Conservation (phyloP, 2,888 invertebrate species). For the Allygus modestus region DNA sequence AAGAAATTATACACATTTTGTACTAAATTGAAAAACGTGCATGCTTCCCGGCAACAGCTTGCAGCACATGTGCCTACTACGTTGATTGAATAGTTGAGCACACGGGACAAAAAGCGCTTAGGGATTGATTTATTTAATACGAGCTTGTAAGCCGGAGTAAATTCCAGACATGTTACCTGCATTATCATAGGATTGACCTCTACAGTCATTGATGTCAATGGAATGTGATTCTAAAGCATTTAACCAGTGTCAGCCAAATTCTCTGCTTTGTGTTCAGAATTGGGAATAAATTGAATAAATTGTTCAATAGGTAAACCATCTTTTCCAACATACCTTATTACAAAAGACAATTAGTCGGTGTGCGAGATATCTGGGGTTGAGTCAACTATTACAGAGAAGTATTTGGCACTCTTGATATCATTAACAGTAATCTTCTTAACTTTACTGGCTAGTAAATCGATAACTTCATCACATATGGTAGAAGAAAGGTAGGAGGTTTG, state of each 20-base stretch:
- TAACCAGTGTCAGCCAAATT: constrained; percentile 40
- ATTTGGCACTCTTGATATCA: too few relatives aligned
- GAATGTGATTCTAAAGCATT: constrained; percentile 44
- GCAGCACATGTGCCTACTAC: constrained; percentile 26
- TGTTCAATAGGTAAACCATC: constrained; percentile 28
- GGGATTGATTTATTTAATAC: constrained; percentile 6
- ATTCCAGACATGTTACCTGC: constrained; percentile 64
- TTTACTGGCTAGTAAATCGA: constrained; percentile 13
- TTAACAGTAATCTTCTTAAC: constrained; percentile 17
- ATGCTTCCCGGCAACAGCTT: constrained; percentile 15
- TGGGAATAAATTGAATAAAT: constrained; percentile 36
- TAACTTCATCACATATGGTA: constrained; percentile 17
- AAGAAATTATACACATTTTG: constrained; percentile 29
- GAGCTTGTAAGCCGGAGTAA: constrained; percentile 19
- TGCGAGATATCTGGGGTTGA: too few relatives aligned
- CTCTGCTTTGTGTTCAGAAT: constrained; percentile 44
- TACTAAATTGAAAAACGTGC: constrained; percentile 26
- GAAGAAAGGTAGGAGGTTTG: constrained; percentile 22
- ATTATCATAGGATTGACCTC: constrained; percentile 69
- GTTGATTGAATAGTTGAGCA: constrained; percentile 14
- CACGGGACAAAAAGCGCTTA: constrained; percentile 18
- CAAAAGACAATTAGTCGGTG: too few relatives aligned
- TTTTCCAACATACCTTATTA: too few relatives aligned
- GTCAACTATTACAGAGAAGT: too few relatives aligned
- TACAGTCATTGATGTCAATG: constrained; percentile 26